A percentile compares a stretch with the other conserved stretches of the same genome.
Evolutionary conservation across 2,113 vertebrate genomes (phyloP).

Genomic region (Cololabis saira): DNA sequence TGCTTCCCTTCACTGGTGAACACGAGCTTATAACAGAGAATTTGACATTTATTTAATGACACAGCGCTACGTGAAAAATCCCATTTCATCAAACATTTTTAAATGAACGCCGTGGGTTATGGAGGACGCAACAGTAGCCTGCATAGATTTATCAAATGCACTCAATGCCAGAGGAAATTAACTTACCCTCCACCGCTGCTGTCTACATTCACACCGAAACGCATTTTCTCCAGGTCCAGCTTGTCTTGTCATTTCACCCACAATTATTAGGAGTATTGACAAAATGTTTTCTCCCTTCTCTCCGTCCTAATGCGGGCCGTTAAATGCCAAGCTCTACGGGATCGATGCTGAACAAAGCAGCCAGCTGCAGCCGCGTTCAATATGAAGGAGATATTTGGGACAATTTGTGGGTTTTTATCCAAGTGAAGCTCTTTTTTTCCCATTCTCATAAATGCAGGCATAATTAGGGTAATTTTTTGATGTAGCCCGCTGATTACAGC

Average conservation of each 20-base stretch:
- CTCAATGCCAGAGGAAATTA: conserved; percentile 93
- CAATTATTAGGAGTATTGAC: conserved; percentile 98
- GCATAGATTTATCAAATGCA: conserved; percentile 73
- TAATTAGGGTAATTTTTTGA: conserved; percentile 99
- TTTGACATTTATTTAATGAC: conserved; percentile 47
- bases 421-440: conserved; percentile 97
- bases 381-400: conserved; percentile 99
- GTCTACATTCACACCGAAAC: conserved; percentile 75
- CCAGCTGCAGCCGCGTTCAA: conserved; percentile 99
- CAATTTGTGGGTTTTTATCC: conserved; percentile 99
- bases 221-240: conserved; percentile 81
- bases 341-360: conserved; percentile 99
- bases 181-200: conserved; percentile 86
- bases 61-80: conserved; percentile 51
- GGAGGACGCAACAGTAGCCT: conserved; percentile 35
- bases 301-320: conserved; percentile 96
- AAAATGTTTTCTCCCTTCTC: conserved; percentile 95
- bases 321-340: conserved; percentile 98
- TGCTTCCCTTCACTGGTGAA: conserved; percentile 47
- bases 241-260: conserved; percentile 96
- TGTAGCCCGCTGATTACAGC: conserved; percentile 99
- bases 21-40: conserved; percentile 31
- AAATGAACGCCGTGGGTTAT: conserved; percentile 48
- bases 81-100: conserved; percentile 58
- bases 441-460: conserved; percentile 99